Evolutionary conservation across 2,888 invertebrate genomes (phyloP), one percentile per base, ranked within the genome.

Genomic region (Nomada hirtipes): DNA sequence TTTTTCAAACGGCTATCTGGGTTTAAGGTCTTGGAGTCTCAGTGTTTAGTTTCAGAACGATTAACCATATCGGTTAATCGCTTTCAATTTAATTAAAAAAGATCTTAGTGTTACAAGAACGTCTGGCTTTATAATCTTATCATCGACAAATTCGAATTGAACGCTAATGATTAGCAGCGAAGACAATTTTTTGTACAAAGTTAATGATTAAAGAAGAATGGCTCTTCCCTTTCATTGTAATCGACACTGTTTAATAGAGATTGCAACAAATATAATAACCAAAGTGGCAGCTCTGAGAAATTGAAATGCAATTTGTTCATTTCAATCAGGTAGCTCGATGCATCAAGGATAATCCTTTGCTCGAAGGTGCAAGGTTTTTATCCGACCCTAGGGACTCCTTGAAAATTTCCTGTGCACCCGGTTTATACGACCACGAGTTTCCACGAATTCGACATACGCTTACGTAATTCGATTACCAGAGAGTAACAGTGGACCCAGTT

Each of bases 401-500:
- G n/a, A 67, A 57, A 75, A 71, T 82, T 74, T 70, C 53, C 68
- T 23, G 63, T 18, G 53, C 42, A 68, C 50, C 44, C 52, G 60
- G 47, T 64, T 71, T 60, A 74, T 72, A 82, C 64, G 67, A n/a
- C 42, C 52, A 69, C 50, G 75, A 76, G 81, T 82, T 86, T 76
- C 77, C 71, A 60, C 70, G 70, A 76, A 77, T 84, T 84, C 76
- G 81, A 86, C 86, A 73, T 79, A 84, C 86, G 82, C 59, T 77
- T 79, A 76, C 71, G 75, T 87, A 81, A 87, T 87, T 87, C 81
- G 87, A 88, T 88, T 87, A 87, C 67, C 70, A 26, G 47, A 47
- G 69, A 68, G 79, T 76, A 87, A 88, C 88, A 82, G 79, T 71
- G 83, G 70, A 77, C 52, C 57, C 60, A 70, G 77, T 75, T 82